Conservation (phyloP, 2,797 vertebrate genomes). For the Austrolebias charrua region DNA sequence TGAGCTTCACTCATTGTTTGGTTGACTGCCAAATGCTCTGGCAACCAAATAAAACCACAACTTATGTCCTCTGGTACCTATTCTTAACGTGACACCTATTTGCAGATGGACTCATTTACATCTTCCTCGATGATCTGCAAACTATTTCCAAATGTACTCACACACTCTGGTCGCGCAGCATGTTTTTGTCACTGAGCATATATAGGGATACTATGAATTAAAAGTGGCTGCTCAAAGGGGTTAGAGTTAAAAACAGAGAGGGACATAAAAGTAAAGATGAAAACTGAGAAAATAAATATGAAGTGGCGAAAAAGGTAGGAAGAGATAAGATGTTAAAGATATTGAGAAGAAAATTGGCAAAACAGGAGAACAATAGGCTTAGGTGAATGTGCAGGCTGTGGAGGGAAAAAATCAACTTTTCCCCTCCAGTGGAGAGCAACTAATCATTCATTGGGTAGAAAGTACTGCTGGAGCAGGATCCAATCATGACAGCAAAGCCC, state of each 20-base stretch:
- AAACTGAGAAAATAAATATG: slow-evolving; percentile 46
- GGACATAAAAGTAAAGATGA: slow-evolving; percentile 39
- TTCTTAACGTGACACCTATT: too few species aligned
- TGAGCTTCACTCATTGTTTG: too few species aligned
- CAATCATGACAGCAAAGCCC: slow-evolving; percentile 65
- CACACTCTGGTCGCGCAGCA: too few species aligned
- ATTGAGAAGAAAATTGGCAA: slow-evolving; percentile 64
- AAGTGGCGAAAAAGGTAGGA: slow-evolving; percentile 46
- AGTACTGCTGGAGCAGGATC: slow-evolving; percentile 63
- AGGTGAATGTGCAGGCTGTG: slow-evolving; percentile 55
- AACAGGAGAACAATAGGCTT: slow-evolving; percentile 67
- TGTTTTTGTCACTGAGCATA: slow-evolving; percentile 2
- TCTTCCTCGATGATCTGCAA: too few species aligned
- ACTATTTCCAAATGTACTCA: too few species aligned
- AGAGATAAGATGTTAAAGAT: slow-evolving; percentile 68
- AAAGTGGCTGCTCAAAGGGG: slow-evolving; percentile 27
- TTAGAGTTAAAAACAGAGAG: slow-evolving; percentile 32
- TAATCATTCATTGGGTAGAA: slow-evolving; percentile 76
- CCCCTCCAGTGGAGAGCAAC: slow-evolving; percentile 75
- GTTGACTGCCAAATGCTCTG: too few species aligned
- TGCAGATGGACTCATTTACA: too few species aligned
- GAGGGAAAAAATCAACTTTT: slow-evolving; percentile 71
- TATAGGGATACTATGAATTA: slow-evolving; percentile 21
- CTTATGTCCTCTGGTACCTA: too few species aligned
- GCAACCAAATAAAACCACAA: too few species aligned